A percentile compares a stretch with the other conserved stretches of the same genome.
These are phyloP conservation scores for Autographa pulchrina DNA, from an alignment of 2,888 invertebrate genomes.

Conservation along the genomic window DNA sequence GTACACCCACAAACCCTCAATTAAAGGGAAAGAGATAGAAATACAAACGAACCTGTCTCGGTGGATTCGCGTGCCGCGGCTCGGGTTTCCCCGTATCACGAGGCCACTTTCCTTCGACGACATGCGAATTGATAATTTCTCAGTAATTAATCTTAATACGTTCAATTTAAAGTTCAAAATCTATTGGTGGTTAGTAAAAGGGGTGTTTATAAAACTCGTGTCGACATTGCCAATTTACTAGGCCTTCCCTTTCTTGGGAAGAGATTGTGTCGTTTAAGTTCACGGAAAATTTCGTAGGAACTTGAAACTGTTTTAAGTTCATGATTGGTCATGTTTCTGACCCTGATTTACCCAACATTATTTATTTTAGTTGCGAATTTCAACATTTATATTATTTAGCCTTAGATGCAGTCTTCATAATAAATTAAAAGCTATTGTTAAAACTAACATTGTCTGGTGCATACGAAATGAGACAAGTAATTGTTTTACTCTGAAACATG, in stretches of 20 bases:
- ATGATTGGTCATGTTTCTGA: constrained; percentile 21
- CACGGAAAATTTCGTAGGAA: constrained; percentile 10
- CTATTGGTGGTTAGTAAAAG: constrained; percentile 23
- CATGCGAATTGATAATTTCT: constrained; percentile 62
- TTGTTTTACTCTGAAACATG: constrained; percentile 1
- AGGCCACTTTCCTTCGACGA: constrained; percentile 72
- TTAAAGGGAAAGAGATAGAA: constrained; percentile 63
- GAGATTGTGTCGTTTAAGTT: constrained; percentile 31
- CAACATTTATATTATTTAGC: not conserved
- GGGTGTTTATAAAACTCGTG: constrained; percentile 56
- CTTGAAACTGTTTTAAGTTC: constrained; percentile 10
- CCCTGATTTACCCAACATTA: constrained; percentile 11
- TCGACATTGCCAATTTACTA: constrained; percentile 64
- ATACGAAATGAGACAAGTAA: not conserved
- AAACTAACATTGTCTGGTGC: not conserved
- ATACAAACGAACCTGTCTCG: constrained; percentile 70
- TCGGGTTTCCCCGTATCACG: constrained; percentile 76
- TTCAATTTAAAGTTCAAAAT: constrained; percentile 44
- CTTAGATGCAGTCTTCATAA: constrained; percentile 1
- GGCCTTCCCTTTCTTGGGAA: constrained; percentile 49
- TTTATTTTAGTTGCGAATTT: not conserved
- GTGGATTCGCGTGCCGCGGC: constrained; percentile 68
- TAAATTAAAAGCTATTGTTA: not conserved
- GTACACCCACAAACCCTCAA: constrained; percentile 38
- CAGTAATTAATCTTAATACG: constrained; percentile 49